Base-by-base conservation (phyloP, 2,797 vertebrate species). In the Serranus cabrilla region DNA sequence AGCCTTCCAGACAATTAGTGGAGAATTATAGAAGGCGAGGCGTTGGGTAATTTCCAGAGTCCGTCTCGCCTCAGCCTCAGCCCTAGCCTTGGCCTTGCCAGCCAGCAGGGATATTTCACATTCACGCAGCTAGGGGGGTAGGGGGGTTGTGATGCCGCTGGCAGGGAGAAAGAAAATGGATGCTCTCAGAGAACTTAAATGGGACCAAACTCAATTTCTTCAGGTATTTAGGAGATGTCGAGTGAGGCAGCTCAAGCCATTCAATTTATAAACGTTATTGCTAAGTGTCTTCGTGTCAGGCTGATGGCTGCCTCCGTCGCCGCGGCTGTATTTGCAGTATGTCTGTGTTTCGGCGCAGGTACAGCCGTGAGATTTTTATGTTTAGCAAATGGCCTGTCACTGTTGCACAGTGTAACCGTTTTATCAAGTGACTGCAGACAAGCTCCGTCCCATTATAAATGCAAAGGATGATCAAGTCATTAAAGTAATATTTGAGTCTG, bases 1-100 rank as follows among this genome's bases (percentile, higher is more conserved):
- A 84, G 84, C 89, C 92, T 92, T 89, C 88, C 82, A 91, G 91
- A 94, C 92, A 95, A 94, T 95, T 94, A 95, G 94, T 75, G 87
- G 77, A 78, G 90, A 92, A 93, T 93, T 92, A 92, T 79, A 86
- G 90, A 84, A 90, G 89, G 87, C 71, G 27, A 86, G 84, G 87
- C 69, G 50, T 76, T 54, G 80, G 89, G 89, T 93, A 90, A 94
- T 93, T 93, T 91, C 80, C 87, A 64, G 75, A 90, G 87, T 84
- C 78, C 45, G 68, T 89, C 86, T 87, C 68, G 64, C 82, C 83
- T 74, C 86, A 58, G 64, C 82, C 83, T 74, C 86, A 58, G 83
- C 71, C 66, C 71, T 11, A 76, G 82, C 85, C 85, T 69, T 79
- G 80, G 84, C 83, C 91, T 81, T 58, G 67, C 78, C 69, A 77